Conservation (phyloP, 1,140 invertebrate species). For the Orchesella cincta region DNA sequence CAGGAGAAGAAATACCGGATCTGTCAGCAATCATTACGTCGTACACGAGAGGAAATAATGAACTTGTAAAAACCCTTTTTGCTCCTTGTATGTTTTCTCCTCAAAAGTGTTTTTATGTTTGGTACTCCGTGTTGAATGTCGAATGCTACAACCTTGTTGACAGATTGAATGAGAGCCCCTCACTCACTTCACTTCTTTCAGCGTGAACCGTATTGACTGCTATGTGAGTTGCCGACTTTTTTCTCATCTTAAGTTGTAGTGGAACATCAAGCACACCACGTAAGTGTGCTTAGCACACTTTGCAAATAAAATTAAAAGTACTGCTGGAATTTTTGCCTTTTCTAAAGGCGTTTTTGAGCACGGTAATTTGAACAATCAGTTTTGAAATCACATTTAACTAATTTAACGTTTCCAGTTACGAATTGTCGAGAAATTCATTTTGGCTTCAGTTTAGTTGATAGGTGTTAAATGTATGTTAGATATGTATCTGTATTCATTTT, state of each 20-base stretch:
- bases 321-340: not conserved
- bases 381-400: not conserved
- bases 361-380: not conserved
- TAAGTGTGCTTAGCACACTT: too few species aligned
- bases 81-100: not conserved
- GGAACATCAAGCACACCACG: too few species aligned
- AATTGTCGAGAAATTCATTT: too few species aligned
- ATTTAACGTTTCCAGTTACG: not conserved
- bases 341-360: not conserved
- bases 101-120: too few species aligned
- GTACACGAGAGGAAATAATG: not conserved
- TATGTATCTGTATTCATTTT: too few species aligned
- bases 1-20: not conserved
- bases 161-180: constrained; percentile 8
- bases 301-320: too few species aligned
- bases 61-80: not conserved
- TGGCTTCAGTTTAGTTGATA: too few species aligned
- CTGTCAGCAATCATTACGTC: constrained; percentile 9
- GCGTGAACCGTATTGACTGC: not conserved
- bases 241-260: not conserved
- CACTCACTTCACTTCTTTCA: not conserved
- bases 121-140: too few species aligned
- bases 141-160: not conserved
- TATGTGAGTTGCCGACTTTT: not conserved
- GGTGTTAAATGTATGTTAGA: too few species aligned